Evolutionary conservation across 1,140 invertebrate genomes (phyloP).

Genomic region (Prorops nasuta): DNA sequence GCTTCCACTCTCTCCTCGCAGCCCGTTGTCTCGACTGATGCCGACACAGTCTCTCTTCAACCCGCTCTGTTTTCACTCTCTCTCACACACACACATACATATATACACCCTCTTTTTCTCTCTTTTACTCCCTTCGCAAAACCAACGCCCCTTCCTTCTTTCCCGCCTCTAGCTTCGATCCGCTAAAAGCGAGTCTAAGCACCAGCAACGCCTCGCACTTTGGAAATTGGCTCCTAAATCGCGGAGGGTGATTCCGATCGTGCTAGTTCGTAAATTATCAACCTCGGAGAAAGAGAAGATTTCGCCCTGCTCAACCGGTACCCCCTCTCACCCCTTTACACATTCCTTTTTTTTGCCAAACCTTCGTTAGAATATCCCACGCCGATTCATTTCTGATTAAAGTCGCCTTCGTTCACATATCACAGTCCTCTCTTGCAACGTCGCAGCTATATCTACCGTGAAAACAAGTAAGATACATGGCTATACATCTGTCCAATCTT

Average conservation of each 20-base stretch:
- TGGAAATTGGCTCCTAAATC: conserved; percentile 46
- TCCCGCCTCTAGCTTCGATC: conserved; percentile 28
- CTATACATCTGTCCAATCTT: too few species aligned
- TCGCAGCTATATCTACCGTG: too few species aligned
- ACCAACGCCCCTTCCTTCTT: conserved; percentile 1
- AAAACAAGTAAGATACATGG: too few species aligned
- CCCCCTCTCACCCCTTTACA: background rate
- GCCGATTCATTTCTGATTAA: too few species aligned
- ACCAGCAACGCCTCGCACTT: conserved; percentile 42
- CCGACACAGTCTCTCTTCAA: too few species aligned
- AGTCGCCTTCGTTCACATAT: too few species aligned
- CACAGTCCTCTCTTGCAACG: too few species aligned
- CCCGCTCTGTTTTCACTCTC: conserved; percentile 10
- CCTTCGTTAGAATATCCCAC: background rate
- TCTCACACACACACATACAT: too few species aligned
- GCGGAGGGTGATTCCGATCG: conserved; percentile 3
- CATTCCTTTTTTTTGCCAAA: background rate
- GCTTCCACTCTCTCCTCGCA: conserved; percentile 23
- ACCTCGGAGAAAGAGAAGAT: conserved; percentile 19
- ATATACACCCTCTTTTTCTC: background rate
- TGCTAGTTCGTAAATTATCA: conserved; percentile 39
- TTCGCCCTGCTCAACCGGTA: background rate
- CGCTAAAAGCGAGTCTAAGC: conserved; percentile 36
- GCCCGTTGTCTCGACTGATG: too few species aligned
- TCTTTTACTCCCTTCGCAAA: conserved; percentile 7